Evolutionary conservation across 2,797 vertebrate genomes (phyloP), one percentile per base, ranked within the genome.

Genomic region (Ceyx erithaca): DNA sequence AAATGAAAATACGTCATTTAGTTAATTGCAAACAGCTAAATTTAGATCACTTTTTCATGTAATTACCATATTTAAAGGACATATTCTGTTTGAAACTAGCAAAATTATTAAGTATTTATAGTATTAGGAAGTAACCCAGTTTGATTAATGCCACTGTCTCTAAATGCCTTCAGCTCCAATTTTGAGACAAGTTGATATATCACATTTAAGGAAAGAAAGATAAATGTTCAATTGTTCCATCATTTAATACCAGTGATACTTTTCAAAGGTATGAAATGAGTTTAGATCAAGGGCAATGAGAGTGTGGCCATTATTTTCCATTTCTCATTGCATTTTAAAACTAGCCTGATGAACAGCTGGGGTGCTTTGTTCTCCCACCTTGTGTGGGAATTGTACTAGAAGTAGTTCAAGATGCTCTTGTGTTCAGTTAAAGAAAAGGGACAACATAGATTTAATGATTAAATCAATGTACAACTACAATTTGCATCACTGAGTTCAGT

Each of bases 51-150:
- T 66, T 91, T 90, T 89, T 88, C 80, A 80, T 91, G 68, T 79
- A 93, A 90, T 89, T 85, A 45, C n/a, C 15, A 22, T 93, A 85
- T 87, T 90, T 80, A 83, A 90, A 90, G 43, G 35, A 49, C 18
- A 49, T 46, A 64, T 0, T 95, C 49, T 80, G 7, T 78, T 31
- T 94, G 72, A 90, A 95, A 94, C 31, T 52, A 52, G 62, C 52
- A 89, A 80, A 77, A 78, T 45, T 64, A 66, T 18, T 77, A 71
- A 59, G 43, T 68, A 66, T 76, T 71, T 71, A 33, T 21, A 62
- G 20, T 81, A 45, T 52, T 85, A 68, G 54, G 88, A 92, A 77
- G 54, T 72, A 88, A 71, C 3, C 1, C 25, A 10, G 1, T 68
- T 51, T 92, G 35, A 52, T 79, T 84, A 95, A 91, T 71, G n/a